Evolutionary conservation across 2,888 invertebrate genomes (phyloP).

Genomic region (Protula sp.): DNA sequence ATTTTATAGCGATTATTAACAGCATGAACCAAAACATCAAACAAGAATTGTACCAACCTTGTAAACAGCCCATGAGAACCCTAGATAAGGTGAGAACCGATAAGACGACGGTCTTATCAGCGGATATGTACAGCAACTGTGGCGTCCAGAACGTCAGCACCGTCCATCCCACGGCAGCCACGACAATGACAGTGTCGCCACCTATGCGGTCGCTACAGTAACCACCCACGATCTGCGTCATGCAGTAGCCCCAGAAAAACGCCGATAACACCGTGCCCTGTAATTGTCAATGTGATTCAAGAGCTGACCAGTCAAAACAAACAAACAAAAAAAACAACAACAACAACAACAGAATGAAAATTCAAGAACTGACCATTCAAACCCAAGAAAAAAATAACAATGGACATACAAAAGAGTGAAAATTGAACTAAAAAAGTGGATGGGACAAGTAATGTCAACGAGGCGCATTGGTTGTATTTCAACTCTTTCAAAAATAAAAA

Average conservation of each 20-base stretch:
- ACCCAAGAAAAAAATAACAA: background rate
- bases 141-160: constrained; percentile 51
- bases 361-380: background rate
- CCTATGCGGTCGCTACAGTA: constrained; percentile 59
- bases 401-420: background rate
- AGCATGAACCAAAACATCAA: too few species aligned
- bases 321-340: too few species aligned
- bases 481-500: too few species aligned
- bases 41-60: too few species aligned
- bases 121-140: constrained; percentile 48
- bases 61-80: constrained; percentile 64
- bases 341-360: too few species aligned
- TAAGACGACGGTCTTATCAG: constrained; percentile 56
- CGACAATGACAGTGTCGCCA: constrained; percentile 63
- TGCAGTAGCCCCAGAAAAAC: constrained; percentile 71
- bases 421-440: too few species aligned
- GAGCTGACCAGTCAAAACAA: background rate
- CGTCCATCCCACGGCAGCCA: constrained; percentile 59
- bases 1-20: too few species aligned
- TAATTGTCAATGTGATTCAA: too few species aligned
- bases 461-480: too few species aligned
- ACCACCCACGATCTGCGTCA: constrained; percentile 60
- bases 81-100: constrained; percentile 61
- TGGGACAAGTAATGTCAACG: too few species aligned
- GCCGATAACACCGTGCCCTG: constrained; percentile 66